These are phyloP conservation scores for Calameuta filiformis DNA, from an alignment of 2,888 invertebrate genomes.

Conservation along the genomic window DNA sequence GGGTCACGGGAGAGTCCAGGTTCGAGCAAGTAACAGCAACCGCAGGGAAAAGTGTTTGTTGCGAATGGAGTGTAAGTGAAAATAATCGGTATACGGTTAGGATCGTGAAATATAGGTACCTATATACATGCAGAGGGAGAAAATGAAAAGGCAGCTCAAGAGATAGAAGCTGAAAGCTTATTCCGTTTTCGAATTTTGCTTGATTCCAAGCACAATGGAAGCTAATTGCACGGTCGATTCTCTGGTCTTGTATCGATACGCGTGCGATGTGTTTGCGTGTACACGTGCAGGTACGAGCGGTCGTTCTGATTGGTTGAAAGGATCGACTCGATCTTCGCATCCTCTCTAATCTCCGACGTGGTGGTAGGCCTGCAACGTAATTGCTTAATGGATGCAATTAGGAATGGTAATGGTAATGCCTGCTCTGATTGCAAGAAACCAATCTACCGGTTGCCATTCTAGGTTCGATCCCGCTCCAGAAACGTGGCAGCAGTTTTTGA, in stretches of 20 bases:
- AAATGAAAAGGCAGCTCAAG: neutral
- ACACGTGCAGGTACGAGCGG: slow-evolving; percentile 7
- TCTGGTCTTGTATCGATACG: slow-evolving; percentile 1
- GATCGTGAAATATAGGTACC: neutral
- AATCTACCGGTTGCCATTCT: neutral
- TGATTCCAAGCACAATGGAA: neutral
- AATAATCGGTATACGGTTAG: neutral
- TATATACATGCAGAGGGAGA: neutral
- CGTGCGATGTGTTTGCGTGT: neutral
- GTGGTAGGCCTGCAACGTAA: slow-evolving; percentile 21
- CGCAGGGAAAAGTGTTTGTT: neutral
- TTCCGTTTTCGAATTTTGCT: neutral
- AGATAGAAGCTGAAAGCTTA: neutral
- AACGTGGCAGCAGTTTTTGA: neutral
- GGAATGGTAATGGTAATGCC: slow-evolving; percentile 34
- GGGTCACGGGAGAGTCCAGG: neutral
- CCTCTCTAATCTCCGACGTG: slow-evolving; percentile 23
- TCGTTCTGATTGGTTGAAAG: slow-evolving; percentile 23
- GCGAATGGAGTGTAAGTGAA: neutral
- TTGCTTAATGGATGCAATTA: slow-evolving; percentile 40
- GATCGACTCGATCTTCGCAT: slow-evolving; percentile 25
- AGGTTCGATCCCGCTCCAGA: neutral
- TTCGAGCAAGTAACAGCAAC: neutral
- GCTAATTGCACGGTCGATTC: neutral
- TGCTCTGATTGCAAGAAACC: slow-evolving; percentile 20